These are phyloP conservation scores for Phymastichus coffea DNA, from an alignment of 1,140 invertebrate species.

Conservation along the genomic window DNA sequence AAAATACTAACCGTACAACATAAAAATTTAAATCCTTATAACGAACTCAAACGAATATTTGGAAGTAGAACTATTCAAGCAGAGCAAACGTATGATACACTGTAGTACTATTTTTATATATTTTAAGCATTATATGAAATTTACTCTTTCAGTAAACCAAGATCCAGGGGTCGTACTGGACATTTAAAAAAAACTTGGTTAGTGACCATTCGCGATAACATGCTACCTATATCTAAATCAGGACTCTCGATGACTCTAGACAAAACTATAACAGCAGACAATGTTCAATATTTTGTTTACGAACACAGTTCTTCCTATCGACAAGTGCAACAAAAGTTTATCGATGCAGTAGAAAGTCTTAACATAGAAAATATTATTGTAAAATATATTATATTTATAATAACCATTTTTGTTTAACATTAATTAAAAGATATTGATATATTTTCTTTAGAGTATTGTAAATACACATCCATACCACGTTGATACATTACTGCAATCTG, in stretches of 20 bases:
- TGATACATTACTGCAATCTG: conserved; percentile 82
- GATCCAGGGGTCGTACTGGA: conserved; percentile 57
- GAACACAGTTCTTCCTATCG: conserved; percentile 79
- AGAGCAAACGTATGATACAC: conserved; percentile 68
- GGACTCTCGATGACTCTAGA: conserved; percentile 74
- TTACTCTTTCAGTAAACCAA: conserved; percentile 62
- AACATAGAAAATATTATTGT: conserved; percentile 20
- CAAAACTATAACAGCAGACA: conserved; percentile 50
- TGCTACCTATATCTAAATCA: conserved; percentile 67
- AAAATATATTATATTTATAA: not conserved
- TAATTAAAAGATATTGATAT: not conserved
- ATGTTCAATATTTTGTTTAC: conserved; percentile 72
- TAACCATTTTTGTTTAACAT: not conserved
- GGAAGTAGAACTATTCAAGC: conserved; percentile 75
- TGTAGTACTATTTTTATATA: conserved; percentile 40
- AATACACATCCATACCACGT: conserved; percentile 79
- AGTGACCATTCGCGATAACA: conserved; percentile 67
- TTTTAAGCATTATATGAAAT: conserved; percentile 10
- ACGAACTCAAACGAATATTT: conserved; percentile 84
- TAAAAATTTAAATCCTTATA: conserved; percentile 78
- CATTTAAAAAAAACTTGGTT: conserved; percentile 67
- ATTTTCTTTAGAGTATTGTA: conserved; percentile 67
- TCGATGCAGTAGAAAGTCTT: conserved; percentile 73
- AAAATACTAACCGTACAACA: conserved; percentile 65
- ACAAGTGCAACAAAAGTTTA: conserved; percentile 71